Evolutionary conservation across 2,888 invertebrate species (phyloP).

Genomic region (Pseudanteris insignis): DNA sequence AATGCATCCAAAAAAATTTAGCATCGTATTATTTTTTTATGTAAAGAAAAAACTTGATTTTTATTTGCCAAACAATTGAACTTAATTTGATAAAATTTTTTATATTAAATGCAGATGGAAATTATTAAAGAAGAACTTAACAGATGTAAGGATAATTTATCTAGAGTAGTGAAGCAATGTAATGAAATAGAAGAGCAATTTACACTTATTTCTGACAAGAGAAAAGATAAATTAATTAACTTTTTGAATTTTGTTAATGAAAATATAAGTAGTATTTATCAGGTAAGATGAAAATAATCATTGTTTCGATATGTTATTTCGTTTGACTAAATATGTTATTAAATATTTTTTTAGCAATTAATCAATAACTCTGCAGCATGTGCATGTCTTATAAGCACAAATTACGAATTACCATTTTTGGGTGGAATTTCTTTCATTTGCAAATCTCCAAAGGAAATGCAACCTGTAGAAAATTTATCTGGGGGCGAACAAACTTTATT

Average conservation of each 20-base stretch:
- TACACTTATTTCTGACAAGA: background rate
- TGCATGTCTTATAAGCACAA: background rate
- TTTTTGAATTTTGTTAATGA: background rate
- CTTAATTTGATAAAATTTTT: too few species aligned
- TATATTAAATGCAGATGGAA: too few species aligned
- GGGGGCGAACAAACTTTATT: conserved; percentile 16
- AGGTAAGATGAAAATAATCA: too few species aligned
- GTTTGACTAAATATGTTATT: too few species aligned
- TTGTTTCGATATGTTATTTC: too few species aligned
- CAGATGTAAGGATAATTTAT: too few species aligned
- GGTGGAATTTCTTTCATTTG: conserved; percentile 3
- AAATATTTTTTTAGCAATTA: conserved; percentile 9
- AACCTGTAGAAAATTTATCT: conserved; percentile 3
- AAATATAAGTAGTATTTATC: conserved; percentile 1
- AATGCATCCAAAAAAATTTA: too few species aligned
- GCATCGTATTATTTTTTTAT: too few species aligned
- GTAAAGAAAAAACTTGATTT: too few species aligned
- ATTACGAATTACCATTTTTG: conserved; percentile 1
- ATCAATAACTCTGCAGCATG: background rate
- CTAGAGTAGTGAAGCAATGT: too few species aligned
- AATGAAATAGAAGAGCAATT: too few species aligned
- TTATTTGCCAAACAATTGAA: too few species aligned
- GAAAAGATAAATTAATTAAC: background rate
- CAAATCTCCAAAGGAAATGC: background rate
- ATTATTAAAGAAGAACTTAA: background rate